Conservation (phyloP, 2,797 vertebrate species). For the Anguilla anguilla region DNA sequence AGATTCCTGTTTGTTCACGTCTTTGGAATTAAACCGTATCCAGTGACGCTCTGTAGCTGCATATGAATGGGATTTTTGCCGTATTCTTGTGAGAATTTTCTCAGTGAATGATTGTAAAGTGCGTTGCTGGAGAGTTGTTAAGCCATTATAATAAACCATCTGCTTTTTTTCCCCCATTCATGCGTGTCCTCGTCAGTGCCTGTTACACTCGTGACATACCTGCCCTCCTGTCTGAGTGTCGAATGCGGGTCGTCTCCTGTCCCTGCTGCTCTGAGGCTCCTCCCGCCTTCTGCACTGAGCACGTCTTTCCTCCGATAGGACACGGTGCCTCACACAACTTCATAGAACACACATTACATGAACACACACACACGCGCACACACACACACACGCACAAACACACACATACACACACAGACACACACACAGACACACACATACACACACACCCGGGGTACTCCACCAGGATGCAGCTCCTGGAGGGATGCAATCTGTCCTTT, state of each 20-base stretch:
- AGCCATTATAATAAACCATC: background rate
- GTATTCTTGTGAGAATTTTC: background rate
- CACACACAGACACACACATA: background rate
- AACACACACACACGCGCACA: background rate
- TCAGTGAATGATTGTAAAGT: background rate
- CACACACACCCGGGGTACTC: background rate
- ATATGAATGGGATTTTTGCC: background rate
- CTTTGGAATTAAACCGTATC: background rate
- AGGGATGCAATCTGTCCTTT: background rate
- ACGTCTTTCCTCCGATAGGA: background rate
- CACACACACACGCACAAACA: background rate
- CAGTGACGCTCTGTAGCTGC: background rate
- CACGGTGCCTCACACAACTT: background rate
- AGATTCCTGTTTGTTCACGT: background rate
- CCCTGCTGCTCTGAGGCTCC: background rate
- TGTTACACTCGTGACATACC: background rate
- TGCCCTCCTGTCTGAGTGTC: background rate
- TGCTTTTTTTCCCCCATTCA: background rate
- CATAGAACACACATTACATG: no score
- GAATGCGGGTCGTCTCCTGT: background rate
- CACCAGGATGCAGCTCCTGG: background rate
- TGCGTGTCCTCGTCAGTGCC: no score
- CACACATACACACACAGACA: background rate
- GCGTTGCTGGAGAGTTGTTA: background rate
- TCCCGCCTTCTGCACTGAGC: background rate